A percentile compares a stretch with the other conserved stretches of the same genome.
phyloP scores from a whole-genome alignment of 1,140 invertebrate genomes.

The Andricus grossulariae region DNA sequence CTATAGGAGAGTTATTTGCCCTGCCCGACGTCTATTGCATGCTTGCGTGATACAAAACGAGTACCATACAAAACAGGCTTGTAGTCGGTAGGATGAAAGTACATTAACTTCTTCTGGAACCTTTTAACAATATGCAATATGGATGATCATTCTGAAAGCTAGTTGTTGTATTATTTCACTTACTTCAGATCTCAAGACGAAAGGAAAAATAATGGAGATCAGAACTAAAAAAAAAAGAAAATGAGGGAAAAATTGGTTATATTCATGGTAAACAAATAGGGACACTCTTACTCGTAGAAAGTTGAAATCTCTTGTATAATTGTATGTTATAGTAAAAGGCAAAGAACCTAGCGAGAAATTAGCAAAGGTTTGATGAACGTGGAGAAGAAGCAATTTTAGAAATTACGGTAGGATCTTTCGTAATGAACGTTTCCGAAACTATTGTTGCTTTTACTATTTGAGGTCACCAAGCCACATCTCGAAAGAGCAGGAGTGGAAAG shows the following conservation, averaged over 20 bases:
- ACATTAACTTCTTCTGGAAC: background rate
- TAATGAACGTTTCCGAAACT: background rate
- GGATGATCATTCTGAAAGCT: background rate
- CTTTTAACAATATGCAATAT: background rate
- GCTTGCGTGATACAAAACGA: slow-evolving; percentile 29
- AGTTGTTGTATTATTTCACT: background rate
- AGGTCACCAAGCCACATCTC: slow-evolving; percentile 19
- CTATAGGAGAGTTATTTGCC: slow-evolving; percentile 23
- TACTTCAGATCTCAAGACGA: background rate
- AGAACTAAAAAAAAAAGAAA: background rate
- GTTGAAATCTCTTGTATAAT: background rate
- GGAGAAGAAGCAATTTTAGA: slow-evolving; percentile 22
- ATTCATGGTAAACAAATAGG: background rate
- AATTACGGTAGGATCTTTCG: slow-evolving; percentile 11
- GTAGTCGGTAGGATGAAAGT: background rate
- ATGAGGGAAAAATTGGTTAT: background rate
- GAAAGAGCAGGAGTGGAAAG: slow-evolving; percentile 18
- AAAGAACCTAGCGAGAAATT: slow-evolving; percentile 3
- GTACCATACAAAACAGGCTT: slow-evolving; percentile 29
- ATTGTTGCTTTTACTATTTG: slow-evolving; percentile 19
- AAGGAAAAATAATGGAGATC: background rate
- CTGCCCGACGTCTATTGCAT: slow-evolving; percentile 20
- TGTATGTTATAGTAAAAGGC: background rate
- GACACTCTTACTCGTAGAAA: background rate
- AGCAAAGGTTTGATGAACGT: slow-evolving; percentile 11